phyloP scores from a whole-genome alignment of 64 coral and sea anemone genomes.

The Porites australiensis region DNA sequence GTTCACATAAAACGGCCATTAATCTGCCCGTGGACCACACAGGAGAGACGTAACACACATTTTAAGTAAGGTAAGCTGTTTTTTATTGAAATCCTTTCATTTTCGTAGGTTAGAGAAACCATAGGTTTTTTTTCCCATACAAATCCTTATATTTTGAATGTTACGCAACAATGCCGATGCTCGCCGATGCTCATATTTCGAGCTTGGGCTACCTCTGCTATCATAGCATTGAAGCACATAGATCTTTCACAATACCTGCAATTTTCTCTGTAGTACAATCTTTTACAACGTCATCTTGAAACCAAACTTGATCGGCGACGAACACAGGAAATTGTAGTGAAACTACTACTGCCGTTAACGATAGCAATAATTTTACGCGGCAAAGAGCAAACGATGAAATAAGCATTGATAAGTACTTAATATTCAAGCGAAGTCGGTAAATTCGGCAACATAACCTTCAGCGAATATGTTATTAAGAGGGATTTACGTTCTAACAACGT shows the following conservation, averaged over 20 bases:
- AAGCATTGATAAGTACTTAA: background rate
- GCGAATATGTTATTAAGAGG: background rate
- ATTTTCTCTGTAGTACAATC: slow-evolving; percentile 3
- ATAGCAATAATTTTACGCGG: background rate
- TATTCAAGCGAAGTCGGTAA: background rate
- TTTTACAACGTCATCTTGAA: background rate
- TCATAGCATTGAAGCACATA: background rate
- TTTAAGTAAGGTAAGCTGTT: too few relatives aligned
- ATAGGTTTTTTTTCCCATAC: too few relatives aligned
- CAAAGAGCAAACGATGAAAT: background rate
- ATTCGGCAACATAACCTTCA: background rate
- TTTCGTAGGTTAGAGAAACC: too few relatives aligned
- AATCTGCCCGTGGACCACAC: too few relatives aligned
- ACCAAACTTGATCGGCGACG: slow-evolving; percentile 7
- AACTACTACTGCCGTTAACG: background rate
- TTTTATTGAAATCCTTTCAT: too few relatives aligned
- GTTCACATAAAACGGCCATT: too few relatives aligned
- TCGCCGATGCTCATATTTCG: too few relatives aligned
- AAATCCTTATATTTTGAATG: too few relatives aligned
- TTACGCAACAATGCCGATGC: too few relatives aligned
- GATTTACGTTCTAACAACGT: background rate
- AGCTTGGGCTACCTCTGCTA: too few relatives aligned
- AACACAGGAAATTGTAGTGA: background rate
- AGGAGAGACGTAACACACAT: too few relatives aligned
- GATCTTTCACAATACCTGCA: background rate